Evolutionary conservation across 2,888 invertebrate species (phyloP).

Genomic region (Allophyes oxyacanthae): DNA sequence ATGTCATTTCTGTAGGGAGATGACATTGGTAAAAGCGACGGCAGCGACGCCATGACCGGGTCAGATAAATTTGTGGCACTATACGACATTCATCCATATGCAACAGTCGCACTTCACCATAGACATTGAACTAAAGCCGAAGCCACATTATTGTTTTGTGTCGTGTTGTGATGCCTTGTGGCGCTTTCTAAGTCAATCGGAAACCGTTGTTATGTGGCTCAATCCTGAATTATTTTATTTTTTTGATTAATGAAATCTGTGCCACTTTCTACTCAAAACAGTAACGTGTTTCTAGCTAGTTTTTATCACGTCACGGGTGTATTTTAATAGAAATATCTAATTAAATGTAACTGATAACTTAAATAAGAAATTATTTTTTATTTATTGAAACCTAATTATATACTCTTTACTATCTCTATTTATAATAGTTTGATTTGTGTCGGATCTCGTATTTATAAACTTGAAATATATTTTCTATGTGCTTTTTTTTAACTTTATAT

Average conservation of each 20-base stretch:
- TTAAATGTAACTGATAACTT: constrained; percentile 47
- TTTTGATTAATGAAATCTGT: no score
- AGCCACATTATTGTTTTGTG: no score
- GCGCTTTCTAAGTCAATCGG: no score
- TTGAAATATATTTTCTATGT: constrained; percentile 51
- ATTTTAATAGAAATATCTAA: constrained; percentile 45
- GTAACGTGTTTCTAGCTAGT: neutral
- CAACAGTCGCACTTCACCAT: neutral
- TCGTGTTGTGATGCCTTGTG: no score
- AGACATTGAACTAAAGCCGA: neutral
- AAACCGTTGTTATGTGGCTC: no score
- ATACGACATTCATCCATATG: neutral
- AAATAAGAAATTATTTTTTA: constrained; percentile 55
- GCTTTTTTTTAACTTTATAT: constrained; percentile 50
- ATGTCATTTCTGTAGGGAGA: no score
- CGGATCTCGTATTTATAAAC: constrained; percentile 73
- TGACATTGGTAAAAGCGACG: no score
- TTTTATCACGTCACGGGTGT: constrained; percentile 25
- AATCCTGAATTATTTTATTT: no score
- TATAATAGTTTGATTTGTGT: constrained; percentile 56
- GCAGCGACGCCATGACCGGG: no score
- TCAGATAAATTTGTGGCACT: no score
- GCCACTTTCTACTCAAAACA: no score
- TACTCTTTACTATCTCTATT: constrained; percentile 44
- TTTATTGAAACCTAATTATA: constrained; percentile 55